These are phyloP conservation scores for Zoanthus solanderi DNA, from an alignment of 92 coral and sea anemone genomes.

Conservation along the genomic window DNA sequence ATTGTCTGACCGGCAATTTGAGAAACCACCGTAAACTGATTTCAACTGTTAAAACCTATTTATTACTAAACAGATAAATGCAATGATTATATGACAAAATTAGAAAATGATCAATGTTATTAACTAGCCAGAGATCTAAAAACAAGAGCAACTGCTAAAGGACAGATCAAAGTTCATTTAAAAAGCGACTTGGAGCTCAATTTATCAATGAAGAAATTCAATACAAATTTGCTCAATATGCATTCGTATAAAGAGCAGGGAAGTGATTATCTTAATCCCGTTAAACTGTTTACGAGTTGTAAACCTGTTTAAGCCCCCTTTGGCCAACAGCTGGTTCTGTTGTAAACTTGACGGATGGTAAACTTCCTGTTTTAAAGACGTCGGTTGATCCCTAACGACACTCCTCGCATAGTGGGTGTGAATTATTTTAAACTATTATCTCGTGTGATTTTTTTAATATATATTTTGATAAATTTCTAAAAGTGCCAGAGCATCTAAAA, in stretches of 20 bases:
- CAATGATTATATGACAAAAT: no score
- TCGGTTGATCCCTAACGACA: not conserved
- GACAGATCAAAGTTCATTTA: not conserved
- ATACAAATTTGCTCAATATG: not conserved
- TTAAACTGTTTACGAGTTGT: slow-evolving; percentile 31
- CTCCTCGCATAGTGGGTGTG: not conserved
- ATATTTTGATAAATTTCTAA: not conserved
- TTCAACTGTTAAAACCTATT: not conserved
- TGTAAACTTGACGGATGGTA: not conserved
- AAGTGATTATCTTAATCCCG: not conserved
- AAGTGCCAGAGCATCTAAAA: no score
- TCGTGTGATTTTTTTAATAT: not conserved
- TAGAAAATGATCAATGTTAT: not conserved
- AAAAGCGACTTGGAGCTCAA: not conserved
- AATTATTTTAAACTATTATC: not conserved
- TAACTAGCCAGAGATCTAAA: not conserved
- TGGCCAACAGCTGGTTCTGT: slow-evolving; percentile 8
- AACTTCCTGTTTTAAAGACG: not conserved
- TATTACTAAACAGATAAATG: not conserved
- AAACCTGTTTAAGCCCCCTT: slow-evolving; percentile 7
- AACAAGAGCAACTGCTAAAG: not conserved
- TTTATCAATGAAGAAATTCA: not conserved
- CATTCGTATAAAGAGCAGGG: not conserved
- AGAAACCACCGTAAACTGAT: slow-evolving; percentile 1
- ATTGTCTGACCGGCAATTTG: not conserved